Conservation (phyloP, 2,797 vertebrate genomes). For the Coregonus ussuriensis region DNA sequence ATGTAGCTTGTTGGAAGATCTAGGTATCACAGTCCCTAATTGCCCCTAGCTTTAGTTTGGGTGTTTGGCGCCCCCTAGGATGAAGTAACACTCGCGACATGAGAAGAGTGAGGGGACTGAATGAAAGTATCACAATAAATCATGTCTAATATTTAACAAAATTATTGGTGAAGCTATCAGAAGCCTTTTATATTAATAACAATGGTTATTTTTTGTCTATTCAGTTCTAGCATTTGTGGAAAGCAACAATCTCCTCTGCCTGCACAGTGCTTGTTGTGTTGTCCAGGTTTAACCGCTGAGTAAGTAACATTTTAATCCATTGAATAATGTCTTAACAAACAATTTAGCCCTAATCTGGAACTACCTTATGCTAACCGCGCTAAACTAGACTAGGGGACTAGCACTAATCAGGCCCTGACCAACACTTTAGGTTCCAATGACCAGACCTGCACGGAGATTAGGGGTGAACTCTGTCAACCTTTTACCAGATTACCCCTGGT, state of each 20-base stretch:
- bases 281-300: constrained; percentile 6
- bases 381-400: constrained; percentile 41
- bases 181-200: neutral
- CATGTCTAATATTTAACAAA: neutral
- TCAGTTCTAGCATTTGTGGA: neutral
- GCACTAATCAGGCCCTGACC: constrained; percentile 42
- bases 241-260: neutral
- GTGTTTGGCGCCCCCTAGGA: neutral
- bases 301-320: neutral
- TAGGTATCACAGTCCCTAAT: neutral
- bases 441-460: constrained; percentile 16
- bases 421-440: constrained; percentile 35
- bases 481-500: constrained; percentile 31
- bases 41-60: neutral
- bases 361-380: constrained; percentile 44
- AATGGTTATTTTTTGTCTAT: neutral
- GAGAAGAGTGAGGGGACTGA: neutral
- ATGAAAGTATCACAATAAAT: neutral
- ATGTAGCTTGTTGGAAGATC: neutral
- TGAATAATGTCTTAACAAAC: constrained; percentile 35
- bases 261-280: neutral
- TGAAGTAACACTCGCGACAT: neutral
- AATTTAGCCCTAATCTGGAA: constrained; percentile 60
- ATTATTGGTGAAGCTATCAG: neutral
- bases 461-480: constrained; percentile 44